phyloP scores from a whole-genome alignment of 2,797 vertebrate species.

The Chaenodraco wilsoni region DNA sequence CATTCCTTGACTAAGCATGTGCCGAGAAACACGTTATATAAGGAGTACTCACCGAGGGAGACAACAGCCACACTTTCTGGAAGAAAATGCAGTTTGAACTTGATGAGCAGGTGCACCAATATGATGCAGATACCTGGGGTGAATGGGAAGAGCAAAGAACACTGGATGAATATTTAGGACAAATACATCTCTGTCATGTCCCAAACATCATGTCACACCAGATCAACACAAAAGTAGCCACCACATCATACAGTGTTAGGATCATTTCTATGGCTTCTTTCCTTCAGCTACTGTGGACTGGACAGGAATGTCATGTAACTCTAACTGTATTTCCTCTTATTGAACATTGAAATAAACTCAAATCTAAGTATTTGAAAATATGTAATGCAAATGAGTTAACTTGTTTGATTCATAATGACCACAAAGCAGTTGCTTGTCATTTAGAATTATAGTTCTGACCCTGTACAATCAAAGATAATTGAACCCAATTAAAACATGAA shows the following conservation, averaged over 20 bases:
- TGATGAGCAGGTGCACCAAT: constrained; percentile 98
- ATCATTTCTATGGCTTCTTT: constrained; percentile 23
- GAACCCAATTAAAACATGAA: constrained; percentile 10
- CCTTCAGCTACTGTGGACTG: constrained; percentile 7
- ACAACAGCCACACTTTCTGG: constrained; percentile 99
- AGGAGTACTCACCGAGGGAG: constrained; percentile 91
- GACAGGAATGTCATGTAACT: not conserved
- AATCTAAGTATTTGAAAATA: not conserved
- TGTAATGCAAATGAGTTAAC: constrained; percentile 1
- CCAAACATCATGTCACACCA: constrained; percentile 19
- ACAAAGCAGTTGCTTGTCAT: constrained; percentile 21
- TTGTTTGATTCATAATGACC: constrained; percentile 2
- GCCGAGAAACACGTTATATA: not conserved
- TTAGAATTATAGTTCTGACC: constrained; percentile 14
- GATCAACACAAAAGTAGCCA: constrained; percentile 41
- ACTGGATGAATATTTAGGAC: constrained; percentile 48
- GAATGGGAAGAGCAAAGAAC: constrained; percentile 35
- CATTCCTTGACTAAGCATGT: not conserved
- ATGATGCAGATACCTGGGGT: constrained; percentile 96
- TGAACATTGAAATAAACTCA: not conserved
- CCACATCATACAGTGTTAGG: constrained; percentile 13
- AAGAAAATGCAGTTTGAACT: constrained; percentile 95
- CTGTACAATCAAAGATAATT: constrained; percentile 21
- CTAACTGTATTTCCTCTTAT: not conserved
- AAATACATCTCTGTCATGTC: constrained; percentile 36